Evolutionary conservation across 2,888 invertebrate species (phyloP).

Genomic region (Maniola hyperantus): DNA sequence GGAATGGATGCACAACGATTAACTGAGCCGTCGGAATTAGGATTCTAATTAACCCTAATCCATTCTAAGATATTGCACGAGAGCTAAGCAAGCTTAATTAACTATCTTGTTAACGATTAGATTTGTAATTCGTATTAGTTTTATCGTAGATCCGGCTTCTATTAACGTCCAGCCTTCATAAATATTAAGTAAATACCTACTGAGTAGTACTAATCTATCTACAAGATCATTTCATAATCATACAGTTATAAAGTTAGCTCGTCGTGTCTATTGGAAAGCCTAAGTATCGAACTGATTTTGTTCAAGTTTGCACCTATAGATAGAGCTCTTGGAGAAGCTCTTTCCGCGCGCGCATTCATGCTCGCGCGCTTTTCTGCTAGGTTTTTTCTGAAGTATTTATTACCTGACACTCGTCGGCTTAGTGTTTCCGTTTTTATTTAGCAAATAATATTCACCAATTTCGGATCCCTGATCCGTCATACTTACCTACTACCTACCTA

Average conservation of each 20-base stretch:
- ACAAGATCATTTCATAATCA: neutral
- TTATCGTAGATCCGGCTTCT: slow-evolving; percentile 5
- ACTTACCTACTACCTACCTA: no score
- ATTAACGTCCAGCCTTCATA: slow-evolving; percentile 4
- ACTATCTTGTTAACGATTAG: slow-evolving; percentile 12
- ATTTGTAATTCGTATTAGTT: slow-evolving; percentile 18
- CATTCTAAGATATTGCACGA: slow-evolving; percentile 14
- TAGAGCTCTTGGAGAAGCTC: no score
- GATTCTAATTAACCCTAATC: slow-evolving; percentile 18
- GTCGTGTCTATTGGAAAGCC: neutral
- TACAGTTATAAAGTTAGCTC: neutral
- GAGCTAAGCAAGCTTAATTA: slow-evolving; percentile 18
- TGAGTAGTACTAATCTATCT: neutral
- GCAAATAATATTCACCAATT: no score
- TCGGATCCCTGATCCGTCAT: no score
- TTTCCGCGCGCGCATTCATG: no score
- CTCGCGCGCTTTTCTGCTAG: no score
- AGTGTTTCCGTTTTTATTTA: no score
- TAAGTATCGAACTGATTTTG: no score
- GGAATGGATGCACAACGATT: slow-evolving; percentile 34
- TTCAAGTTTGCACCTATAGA: no score
- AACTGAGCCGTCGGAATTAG: slow-evolving; percentile 4
- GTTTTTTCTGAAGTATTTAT: no score
- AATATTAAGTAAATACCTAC: neutral
- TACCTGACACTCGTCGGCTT: no score